Base-by-base conservation (phyloP, 2,888 invertebrate species). In the Platycheirus albimanus region DNA sequence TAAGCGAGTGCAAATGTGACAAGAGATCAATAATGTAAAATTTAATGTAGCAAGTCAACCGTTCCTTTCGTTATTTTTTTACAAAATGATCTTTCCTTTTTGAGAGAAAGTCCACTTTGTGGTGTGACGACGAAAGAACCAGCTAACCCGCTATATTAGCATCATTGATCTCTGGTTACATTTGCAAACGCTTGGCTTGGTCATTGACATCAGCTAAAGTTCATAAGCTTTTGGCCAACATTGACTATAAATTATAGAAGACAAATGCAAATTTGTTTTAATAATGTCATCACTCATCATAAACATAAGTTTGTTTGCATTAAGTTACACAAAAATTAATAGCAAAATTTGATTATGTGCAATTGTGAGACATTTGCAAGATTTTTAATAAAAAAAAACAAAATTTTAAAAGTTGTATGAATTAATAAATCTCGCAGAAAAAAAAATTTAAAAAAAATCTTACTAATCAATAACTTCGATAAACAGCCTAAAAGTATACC, bases 51-150 rank as follows among this genome's bases (percentile, higher is more conserved):
- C 38, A 56, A 13, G 15, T 24, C 13, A 20, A 56, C 8, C 17
- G 56, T 56, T 38, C 56, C 56, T 56, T 56, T 38, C 56, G 24
- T 56, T 56, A 24, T n/a, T n/a, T n/a, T n/a, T n/a, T n/a, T 33
- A 33, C 19, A 5, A 19, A 54, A 33, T n/a, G 33, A 36, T 11
- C 6, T n/a, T n/a, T n/a, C n/a, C n/a, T n/a, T n/a, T n/a, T n/a
- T n/a, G n/a, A n/a, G n/a, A n/a, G 20, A 47, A 47, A 47, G 47
- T 13, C 3, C 36, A 36, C 17, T 5, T 36, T 11, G 8, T 13
- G 20, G 6, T 24, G 3, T 24, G 6, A n/a, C 7, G 13, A 56
- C 20, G 19, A 15, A 41, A 56, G 38, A 38, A 5, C 19, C 56
- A 24, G 19, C 33, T 41, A 24, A 41, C 20, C n/a, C 38, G 56